Evolutionary conservation across 2,888 invertebrate species (phyloP).

Genomic region (Sepioteuthis lessoniana): DNA sequence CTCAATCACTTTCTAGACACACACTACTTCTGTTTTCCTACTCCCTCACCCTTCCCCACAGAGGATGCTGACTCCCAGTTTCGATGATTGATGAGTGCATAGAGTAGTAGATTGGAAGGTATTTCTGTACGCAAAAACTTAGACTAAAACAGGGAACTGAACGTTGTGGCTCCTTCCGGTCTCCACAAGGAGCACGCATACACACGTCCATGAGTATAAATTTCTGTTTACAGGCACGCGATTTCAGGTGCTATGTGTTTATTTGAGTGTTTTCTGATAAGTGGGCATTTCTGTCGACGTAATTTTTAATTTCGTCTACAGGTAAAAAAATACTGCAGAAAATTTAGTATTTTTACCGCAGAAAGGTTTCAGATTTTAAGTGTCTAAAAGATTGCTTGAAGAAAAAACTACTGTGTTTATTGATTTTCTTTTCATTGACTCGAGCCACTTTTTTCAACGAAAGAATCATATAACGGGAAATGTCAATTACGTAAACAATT

Average conservation of each 20-base stretch:
- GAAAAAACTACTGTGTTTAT: no score
- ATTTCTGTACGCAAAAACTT: background rate
- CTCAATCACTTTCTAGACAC: background rate
- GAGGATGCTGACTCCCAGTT: background rate
- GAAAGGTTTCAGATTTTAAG: no score
- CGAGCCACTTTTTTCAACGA: no score
- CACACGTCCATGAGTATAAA: background rate
- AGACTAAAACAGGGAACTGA: background rate
- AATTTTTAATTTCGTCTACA: no score
- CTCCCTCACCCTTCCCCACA: background rate
- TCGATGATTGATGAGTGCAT: background rate
- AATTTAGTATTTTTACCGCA: no score
- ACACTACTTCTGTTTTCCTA: background rate
- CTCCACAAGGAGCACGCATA: background rate
- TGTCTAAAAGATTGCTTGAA: no score
- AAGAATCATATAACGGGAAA: no score
- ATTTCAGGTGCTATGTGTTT: background rate
- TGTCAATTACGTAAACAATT: no score
- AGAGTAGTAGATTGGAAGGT: background rate
- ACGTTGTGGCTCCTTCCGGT: conserved; percentile 17
- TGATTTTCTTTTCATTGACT: no score
- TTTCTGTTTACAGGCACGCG: background rate
- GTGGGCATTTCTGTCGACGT: no score
- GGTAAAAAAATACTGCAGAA: no score
- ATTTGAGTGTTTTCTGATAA: background rate